Conservation (phyloP, 2,888 invertebrate genomes). For the Nebria salina region DNA sequence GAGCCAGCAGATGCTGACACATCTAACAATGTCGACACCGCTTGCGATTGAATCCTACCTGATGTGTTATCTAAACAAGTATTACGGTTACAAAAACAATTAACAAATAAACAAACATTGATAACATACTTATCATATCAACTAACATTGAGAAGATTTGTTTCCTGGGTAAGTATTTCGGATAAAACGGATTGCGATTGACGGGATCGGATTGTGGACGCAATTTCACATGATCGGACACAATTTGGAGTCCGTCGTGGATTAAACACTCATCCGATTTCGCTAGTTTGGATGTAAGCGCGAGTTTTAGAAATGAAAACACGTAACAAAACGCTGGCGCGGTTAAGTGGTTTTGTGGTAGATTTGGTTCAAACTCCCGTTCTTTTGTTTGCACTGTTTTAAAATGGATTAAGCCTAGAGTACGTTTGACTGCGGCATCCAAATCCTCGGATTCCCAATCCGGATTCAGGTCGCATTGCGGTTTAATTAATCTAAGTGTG, state of each 20-base stretch:
- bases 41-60: constrained; percentile 80
- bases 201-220: constrained; percentile 62
- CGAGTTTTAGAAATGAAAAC: constrained; percentile 79
- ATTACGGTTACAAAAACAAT: not conserved
- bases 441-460: constrained; percentile 81
- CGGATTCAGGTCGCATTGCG: constrained; percentile 80
- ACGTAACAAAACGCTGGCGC: constrained; percentile 85
- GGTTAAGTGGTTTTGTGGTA: constrained; percentile 63
- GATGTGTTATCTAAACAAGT: constrained; percentile 65
- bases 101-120: not conserved
- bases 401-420: constrained; percentile 69
- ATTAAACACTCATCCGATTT: constrained; percentile 68
- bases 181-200: constrained; percentile 71
- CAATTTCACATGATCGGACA: constrained; percentile 78
- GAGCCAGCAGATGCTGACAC: constrained; percentile 81
- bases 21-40: constrained; percentile 82
- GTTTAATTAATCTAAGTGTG: constrained; percentile 78
- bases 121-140: constrained; percentile 74
- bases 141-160: constrained; percentile 85
- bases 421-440: constrained; percentile 70
- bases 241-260: constrained; percentile 71
- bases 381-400: constrained; percentile 62
- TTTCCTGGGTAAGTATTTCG: constrained; percentile 80
- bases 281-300: constrained; percentile 63
- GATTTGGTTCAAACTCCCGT: constrained; percentile 50